Percentiles rank a stretch among this genome's conserved stretches.
Evolutionary conservation across 2,888 invertebrate genomes (phyloP).

Genomic region (Nemotelus pantherinus): DNA sequence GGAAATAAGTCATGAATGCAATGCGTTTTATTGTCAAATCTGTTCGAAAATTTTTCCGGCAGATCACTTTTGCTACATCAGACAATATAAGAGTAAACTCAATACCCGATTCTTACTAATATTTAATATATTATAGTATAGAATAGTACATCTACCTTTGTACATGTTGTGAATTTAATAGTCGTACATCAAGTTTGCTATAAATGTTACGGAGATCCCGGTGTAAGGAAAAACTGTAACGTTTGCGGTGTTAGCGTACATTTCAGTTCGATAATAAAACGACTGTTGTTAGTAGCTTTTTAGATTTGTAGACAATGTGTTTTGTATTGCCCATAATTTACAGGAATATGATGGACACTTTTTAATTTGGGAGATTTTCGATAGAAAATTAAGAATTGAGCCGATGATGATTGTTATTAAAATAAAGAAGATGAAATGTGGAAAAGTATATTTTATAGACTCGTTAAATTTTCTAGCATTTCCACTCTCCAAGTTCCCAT

Average conservation of each 20-base stretch:
- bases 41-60: neutral
- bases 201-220: neutral
- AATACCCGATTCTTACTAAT: neutral
- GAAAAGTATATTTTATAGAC: conserved; percentile 2
- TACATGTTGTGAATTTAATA: conserved; percentile 6
- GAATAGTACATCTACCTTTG: too few relatives aligned
- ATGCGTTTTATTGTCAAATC: neutral
- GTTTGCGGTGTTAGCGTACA: neutral
- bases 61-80: neutral
- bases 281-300: neutral
- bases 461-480: neutral
- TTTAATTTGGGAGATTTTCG: neutral
- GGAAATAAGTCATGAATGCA: neutral
- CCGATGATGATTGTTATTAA: neutral
- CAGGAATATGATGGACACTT: neutral
- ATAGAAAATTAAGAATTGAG: neutral
- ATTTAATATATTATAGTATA: too few relatives aligned
- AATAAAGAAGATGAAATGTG: neutral
- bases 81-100: neutral
- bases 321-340: neutral
- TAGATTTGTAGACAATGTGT: conserved; percentile 5
- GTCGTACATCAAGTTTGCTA: neutral
- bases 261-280: conserved; percentile 1
- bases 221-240: neutral
- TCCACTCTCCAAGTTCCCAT: neutral